Evolutionary conservation across 2,888 invertebrate genomes (phyloP).

Genomic region (Hyppa rectilinea): DNA sequence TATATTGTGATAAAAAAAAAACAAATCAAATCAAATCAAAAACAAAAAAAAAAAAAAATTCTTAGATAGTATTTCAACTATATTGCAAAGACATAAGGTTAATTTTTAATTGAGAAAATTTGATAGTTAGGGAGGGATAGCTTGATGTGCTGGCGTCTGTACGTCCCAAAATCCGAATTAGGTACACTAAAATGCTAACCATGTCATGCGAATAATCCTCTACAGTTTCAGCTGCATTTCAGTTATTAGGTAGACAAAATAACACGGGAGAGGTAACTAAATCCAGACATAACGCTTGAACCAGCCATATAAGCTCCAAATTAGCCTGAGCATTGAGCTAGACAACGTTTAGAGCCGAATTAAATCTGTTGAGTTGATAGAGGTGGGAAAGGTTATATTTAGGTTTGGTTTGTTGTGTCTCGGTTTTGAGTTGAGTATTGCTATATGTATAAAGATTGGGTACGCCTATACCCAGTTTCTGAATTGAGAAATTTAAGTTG

Average conservation of each 20-base stretch:
- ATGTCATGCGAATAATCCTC: constrained; percentile 20
- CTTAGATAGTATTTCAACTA: no score
- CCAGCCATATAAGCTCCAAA: constrained; percentile 43
- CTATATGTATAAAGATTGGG: neutral
- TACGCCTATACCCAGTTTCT: no score
- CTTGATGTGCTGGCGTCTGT: no score
- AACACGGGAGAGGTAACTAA: constrained; percentile 30
- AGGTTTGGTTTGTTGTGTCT: constrained; percentile 4
- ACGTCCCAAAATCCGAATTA: neutral
- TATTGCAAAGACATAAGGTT: no score
- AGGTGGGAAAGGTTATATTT: constrained; percentile 9
- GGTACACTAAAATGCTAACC: constrained; percentile 4
- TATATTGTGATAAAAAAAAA: no score
- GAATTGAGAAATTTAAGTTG: no score
- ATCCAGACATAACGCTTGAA: constrained; percentile 28
- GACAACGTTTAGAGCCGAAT: constrained; percentile 28
- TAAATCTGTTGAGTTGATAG: constrained; percentile 28
- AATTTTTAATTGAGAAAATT: no score
- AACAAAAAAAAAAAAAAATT: no score
- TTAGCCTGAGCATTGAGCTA: constrained; percentile 41
- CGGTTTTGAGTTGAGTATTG: neutral
- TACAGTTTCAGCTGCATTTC: constrained; percentile 22
- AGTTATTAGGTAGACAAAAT: constrained; percentile 34
- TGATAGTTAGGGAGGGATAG: no score
- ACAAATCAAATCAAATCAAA: no score